These are phyloP conservation scores for Lycaena phlaeas DNA, from an alignment of 2,888 invertebrate genomes.

Conservation along the genomic window DNA sequence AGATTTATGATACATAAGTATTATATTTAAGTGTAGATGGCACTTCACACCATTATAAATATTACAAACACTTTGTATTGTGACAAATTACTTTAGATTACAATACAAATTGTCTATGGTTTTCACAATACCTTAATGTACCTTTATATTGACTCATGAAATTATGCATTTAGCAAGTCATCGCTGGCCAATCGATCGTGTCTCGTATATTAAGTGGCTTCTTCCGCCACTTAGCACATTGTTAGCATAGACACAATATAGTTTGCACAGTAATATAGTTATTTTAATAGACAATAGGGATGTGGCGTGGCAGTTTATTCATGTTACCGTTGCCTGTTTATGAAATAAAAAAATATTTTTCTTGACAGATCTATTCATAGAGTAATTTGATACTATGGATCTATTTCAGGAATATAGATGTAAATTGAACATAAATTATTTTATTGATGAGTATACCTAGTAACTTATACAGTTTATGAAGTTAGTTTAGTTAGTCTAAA, in stretches of 20 bases:
- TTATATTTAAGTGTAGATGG: too few relatives aligned
- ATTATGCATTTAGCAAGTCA: conserved; percentile 20
- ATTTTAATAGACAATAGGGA: not conserved
- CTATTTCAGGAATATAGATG: too few relatives aligned
- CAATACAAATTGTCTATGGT: conserved; percentile 2
- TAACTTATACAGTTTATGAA: too few relatives aligned
- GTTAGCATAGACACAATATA: conserved; percentile 25
- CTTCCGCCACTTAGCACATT: conserved; percentile 42
- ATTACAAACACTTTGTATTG: not conserved
- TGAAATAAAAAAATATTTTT: too few relatives aligned
- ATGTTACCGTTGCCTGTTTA: too few relatives aligned
- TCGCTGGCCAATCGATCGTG: conserved; percentile 18
- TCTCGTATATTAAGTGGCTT: conserved; percentile 14
- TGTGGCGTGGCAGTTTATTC: conserved; percentile 1
- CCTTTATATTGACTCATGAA: conserved; percentile 3
- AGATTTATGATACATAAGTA: too few relatives aligned
- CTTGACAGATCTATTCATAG: too few relatives aligned
- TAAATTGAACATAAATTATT: too few relatives aligned
- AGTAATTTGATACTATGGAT: too few relatives aligned
- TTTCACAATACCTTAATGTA: conserved; percentile 3
- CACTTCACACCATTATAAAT: too few relatives aligned
- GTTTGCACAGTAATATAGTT: conserved; percentile 1
- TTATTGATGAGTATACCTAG: too few relatives aligned
- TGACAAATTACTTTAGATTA: not conserved
- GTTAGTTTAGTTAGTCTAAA: too few relatives aligned